Evolutionary conservation across 2,888 invertebrate genomes (phyloP), one percentile per base, ranked within the genome.

Genomic region (Scelioninae gen. 2): DNA sequence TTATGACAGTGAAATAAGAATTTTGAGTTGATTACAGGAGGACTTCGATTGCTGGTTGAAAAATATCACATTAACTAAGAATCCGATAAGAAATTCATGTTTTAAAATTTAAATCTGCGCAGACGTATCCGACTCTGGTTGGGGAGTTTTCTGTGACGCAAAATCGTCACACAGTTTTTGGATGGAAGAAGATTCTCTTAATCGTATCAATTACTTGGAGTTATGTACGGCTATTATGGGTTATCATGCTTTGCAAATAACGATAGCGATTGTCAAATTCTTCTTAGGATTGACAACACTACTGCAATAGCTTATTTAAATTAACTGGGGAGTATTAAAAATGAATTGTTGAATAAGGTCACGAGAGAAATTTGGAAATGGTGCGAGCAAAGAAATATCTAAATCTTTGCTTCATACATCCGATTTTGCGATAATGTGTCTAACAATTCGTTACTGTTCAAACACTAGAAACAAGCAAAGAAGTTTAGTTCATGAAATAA

Each of bases 221-320:
- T 16, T 48, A 15, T 10, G 7, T 13, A 31, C 43, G 1, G 67
- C 48, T 55, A 48, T 55, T 39, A 41, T 5, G 50, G 57, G 1
- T 57, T 63, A 10, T 41, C 46, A 39, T 63, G 50, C 15, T 63
- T 63, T 7, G 46, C 31, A 9, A n/a, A 28, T n/a, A n/a, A n/a
- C n/a, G n/a, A n/a, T n/a, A n/a, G n/a, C n/a, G n/a, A n/a, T n/a
- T n/a, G n/a, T n/a, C n/a, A n/a, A n/a, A 37, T 71, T 15, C 18
- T 60, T 0, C 25, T 58, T 3, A 41, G 53, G 9, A 37, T 60
- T 7, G 53, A 58, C 18, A 71, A 65, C 9, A 65, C 58, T 1
- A 71, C 71, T 0, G 71, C 64, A 9, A 41, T 64, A n/a, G 31
- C 64, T 0, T 71, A 73, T 7, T 65, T 73, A 16, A 52, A 37